These are phyloP conservation scores for Cheirogaleus major DNA, from an alignment of 2,797 vertebrate genomes.

Conservation along the genomic window DNA sequence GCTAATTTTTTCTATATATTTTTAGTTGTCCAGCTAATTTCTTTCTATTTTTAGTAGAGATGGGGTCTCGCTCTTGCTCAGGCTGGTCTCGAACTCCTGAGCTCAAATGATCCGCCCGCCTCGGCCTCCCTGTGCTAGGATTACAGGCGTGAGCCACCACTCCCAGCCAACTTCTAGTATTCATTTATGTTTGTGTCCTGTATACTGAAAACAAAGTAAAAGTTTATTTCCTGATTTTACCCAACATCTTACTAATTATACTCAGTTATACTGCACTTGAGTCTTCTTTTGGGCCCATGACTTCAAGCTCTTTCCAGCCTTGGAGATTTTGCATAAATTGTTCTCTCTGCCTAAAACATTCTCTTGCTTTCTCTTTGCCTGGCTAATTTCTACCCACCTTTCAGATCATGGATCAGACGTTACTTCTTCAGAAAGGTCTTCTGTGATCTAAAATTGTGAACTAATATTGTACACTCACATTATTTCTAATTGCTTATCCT, in stretches of 20 bases:
- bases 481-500: constrained; percentile 1
- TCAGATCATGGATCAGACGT: background rate
- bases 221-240: constrained; percentile 13
- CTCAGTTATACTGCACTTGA: background rate
- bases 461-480: background rate
- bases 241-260: background rate
- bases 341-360: constrained; percentile 24
- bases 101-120: no score
- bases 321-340: background rate
- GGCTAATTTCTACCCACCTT: background rate
- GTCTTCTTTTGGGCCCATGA: background rate
- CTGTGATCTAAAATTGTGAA: background rate
- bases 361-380: background rate
- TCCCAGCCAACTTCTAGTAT: background rate
- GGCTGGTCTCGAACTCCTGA: no score
- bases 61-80: no score
- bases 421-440: background rate
- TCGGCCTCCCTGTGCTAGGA: no score
- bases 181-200: background rate
- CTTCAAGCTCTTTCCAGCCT: background rate
- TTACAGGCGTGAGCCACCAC: no score
- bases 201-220: constrained; percentile 10
- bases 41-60: no score
- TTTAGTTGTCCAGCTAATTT: no score
- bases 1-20: no score